Base-by-base conservation (phyloP, 2,113 vertebrate species). In the Aramus guarauna region DNA sequence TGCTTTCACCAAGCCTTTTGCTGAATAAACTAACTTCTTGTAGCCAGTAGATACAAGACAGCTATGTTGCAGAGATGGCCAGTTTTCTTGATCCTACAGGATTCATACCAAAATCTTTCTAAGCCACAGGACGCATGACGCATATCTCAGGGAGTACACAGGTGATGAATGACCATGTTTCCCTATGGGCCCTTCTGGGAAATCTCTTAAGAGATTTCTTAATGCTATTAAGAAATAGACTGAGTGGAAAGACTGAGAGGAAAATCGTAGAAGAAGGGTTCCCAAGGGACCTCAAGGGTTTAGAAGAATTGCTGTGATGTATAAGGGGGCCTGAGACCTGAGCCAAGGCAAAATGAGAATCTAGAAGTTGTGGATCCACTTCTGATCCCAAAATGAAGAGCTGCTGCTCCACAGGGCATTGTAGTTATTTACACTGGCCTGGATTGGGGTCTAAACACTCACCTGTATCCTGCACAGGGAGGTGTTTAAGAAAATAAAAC, bases 111-210 rank as follows among this genome's bases (percentile, higher is more conserved):
- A 91, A 39, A 64, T 37, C 48, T 39, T 88, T 32, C 64, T 76
- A 50, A 56, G 67, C 21, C 55, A 53, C 0, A 0, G 43, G 62
- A 55, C 53, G 76, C 60, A 24, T 5, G 12, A 80, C 84, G 24
- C 0, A 0, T 30, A 63, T 68, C 36, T 6, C 53, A 62, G 39
- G 21, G 20, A 43, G 11, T 11, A 9, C 36, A 14, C 0, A 4
- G 52, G 39, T 37, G 66, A 55, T 14, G 50, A 96, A 66, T 30
- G 72, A 43, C 5, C 13, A 4, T 19, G 39, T n/a, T 43, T 86
- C 47, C 15, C 32, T 43, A 29, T 1, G 9, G 43, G 39, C 13
- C 36, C 18, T 88, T 66, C 67, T 66, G 26, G 68, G 60, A 77
- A 88, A 91, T 41, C 39, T 41, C 39, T 41, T 41, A 41, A 41